Evolutionary conservation across 2,888 invertebrate species (phyloP).

Genomic region (Thereva unica): DNA sequence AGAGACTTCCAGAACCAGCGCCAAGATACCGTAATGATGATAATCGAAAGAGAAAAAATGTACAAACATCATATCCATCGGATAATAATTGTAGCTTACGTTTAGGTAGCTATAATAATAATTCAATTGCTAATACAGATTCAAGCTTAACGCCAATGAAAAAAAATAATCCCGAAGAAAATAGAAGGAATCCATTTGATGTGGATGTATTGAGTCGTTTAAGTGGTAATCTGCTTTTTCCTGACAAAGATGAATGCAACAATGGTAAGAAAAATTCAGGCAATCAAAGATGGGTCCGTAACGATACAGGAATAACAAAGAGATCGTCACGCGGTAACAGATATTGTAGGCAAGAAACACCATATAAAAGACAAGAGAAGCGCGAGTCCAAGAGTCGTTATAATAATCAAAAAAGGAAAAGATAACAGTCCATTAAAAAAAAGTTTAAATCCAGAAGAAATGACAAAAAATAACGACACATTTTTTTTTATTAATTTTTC

Average conservation of each 20-base stretch:
- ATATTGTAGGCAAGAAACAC: neutral
- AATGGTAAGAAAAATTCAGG: neutral
- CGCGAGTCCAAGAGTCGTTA: too few species aligned
- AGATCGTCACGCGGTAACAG: neutral
- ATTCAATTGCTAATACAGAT: neutral
- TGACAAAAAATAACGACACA: too few species aligned
- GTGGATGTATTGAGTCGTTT: conserved; percentile 6
- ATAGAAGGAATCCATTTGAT: conserved; percentile 4
- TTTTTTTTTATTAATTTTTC: too few species aligned
- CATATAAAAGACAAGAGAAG: neutral
- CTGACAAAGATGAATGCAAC: neutral
- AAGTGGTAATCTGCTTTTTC: neutral
- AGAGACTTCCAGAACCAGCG: neutral
- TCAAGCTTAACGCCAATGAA: neutral
- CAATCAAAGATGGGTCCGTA: neutral
- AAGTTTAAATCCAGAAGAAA: too few species aligned
- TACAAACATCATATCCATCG: neutral
- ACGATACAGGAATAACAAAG: neutral
- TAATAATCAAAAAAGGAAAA: too few species aligned
- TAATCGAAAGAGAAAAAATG: neutral
- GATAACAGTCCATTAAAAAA: too few species aligned
- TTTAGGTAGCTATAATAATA: neutral
- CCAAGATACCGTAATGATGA: neutral
- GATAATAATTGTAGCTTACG: neutral
- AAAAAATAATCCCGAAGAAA: neutral